Evolutionary conservation across 2,797 vertebrate genomes (phyloP).

Genomic region (Pampus argenteus): DNA sequence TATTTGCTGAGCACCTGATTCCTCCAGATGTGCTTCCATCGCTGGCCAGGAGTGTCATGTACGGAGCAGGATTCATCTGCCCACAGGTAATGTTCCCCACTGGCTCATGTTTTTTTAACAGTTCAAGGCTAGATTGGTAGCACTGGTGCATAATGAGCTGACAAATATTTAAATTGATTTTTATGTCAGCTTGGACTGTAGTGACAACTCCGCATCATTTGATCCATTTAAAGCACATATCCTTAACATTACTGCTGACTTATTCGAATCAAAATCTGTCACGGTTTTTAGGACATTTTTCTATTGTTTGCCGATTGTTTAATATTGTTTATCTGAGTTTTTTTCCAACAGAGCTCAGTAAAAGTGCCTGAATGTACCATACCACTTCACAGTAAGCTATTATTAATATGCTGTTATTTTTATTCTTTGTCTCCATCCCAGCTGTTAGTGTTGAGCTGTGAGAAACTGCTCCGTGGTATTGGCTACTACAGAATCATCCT

Average conservation of each 20-base stretch:
- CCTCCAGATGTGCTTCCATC: conserved; percentile 86
- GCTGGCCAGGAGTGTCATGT: conserved; percentile 89
- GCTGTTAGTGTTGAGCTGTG: conserved; percentile 89
- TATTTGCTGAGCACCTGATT: conserved; percentile 92
- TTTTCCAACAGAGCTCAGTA: neutral
- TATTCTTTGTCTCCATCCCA: conserved; percentile 62
- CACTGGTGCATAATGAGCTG: neutral
- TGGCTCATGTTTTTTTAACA: neutral
- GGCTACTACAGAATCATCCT: conserved; percentile 94
- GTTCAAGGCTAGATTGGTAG: neutral
- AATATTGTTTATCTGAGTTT: too few relatives aligned
- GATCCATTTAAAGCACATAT: too few relatives aligned
- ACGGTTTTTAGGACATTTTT: too few relatives aligned
- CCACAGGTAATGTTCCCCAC: conserved; percentile 86
- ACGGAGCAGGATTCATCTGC: conserved; percentile 92
- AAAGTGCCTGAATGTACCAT: neutral
- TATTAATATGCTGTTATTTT: neutral
- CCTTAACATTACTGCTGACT: too few relatives aligned
- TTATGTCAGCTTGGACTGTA: too few relatives aligned
- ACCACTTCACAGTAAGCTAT: neutral
- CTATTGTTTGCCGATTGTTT: too few relatives aligned
- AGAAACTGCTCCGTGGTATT: conserved; percentile 81
- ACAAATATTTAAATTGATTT: neutral
- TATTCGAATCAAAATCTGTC: too few relatives aligned
- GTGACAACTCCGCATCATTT: too few relatives aligned